Percentiles rank a stretch among this genome's conserved stretches.
These are phyloP conservation scores for Electrophaes corylata DNA, from an alignment of 2,888 invertebrate species.

Conservation along the genomic window DNA sequence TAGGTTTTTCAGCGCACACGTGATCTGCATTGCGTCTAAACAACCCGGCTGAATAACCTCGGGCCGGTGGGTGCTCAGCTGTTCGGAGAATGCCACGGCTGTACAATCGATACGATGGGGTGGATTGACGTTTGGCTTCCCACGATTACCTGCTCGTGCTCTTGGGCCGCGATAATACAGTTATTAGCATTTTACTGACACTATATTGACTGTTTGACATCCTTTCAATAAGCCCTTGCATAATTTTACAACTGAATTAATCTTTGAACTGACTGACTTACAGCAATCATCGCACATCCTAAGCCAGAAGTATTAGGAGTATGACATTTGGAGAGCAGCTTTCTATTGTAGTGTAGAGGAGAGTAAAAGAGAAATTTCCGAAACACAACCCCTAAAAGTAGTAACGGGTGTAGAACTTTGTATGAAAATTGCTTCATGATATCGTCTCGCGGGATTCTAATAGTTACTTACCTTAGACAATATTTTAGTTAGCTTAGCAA, in stretches of 20 bases:
- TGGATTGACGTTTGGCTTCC: slow-evolving; percentile 48
- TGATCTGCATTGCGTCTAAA: slow-evolving; percentile 84
- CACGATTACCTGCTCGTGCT: slow-evolving; percentile 20
- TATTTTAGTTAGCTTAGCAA: too few relatives aligned
- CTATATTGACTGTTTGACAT: slow-evolving; percentile 15
- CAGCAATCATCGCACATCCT: too few relatives aligned
- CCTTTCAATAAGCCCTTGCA: slow-evolving; percentile 8
- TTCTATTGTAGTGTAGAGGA: too few relatives aligned
- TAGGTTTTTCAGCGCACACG: slow-evolving; percentile 76
- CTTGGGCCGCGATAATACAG: slow-evolving; percentile 22
- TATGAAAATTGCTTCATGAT: too few relatives aligned
- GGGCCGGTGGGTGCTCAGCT: slow-evolving; percentile 67
- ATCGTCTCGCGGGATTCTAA: too few relatives aligned
- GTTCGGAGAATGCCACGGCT: slow-evolving; percentile 67
- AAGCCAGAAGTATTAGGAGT: too few relatives aligned
- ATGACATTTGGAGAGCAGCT: too few relatives aligned
- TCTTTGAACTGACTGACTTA: too few relatives aligned
- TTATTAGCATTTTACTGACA: slow-evolving; percentile 15
- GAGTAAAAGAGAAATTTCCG: too few relatives aligned
- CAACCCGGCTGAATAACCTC: slow-evolving; percentile 79
- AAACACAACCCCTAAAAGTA: too few relatives aligned
- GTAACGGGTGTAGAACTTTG: too few relatives aligned
- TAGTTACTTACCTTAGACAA: too few relatives aligned
- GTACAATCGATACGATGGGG: slow-evolving; percentile 71
- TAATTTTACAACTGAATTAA: background rate